Base-by-base conservation (phyloP, 2,113 vertebrate species). In the Tachysurus fulvidraco region DNA sequence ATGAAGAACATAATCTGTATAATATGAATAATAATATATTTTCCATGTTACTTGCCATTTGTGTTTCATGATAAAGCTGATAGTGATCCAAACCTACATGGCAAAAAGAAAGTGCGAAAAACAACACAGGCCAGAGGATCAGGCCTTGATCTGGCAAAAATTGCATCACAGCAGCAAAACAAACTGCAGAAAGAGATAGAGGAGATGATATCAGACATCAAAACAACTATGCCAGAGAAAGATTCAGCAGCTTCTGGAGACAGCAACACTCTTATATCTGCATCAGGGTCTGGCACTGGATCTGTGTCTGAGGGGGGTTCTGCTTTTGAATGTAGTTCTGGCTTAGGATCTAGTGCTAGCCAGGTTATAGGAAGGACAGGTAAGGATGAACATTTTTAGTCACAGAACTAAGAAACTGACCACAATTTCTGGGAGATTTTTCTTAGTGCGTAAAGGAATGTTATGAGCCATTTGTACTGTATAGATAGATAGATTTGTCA, bases 51-150 rank as follows among this genome's bases (percentile, higher is more conserved):
- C 23, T 52, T 76, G 44, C 52, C 78, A 60, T 30, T 79, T 28
- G 23, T 79, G 10, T 85, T 65, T 64, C 19, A 0, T 28, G 82
- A 60, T 91, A 62, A 57, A 94, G 93, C 91, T 81, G 93, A 94
- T 83, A 93, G 93, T 90, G 65, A 84, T 64, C 89, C 83, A 25
- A 78, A 78, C 16, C 5, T n/a, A 59, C 86, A 87, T 36, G 93
- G 92, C 23, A 95, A 94, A 90, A 94, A 93, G 81, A 67, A 93
- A 14, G 86, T 82, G 6, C 88, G 93, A 76, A 95, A 94, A 88
- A 93, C 92, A 36, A 94, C 93, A 36, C 90, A 89, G 78, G 93
- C 93, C 1, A 92, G 93, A 25, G 93, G 92, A 30, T 91, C 93
- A 30, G 93, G 90, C 0, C 10, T 86, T 30, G 92, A 94, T 78